Conservation (phyloP, 2,113 vertebrate species). For the Labeo catla region DNA sequence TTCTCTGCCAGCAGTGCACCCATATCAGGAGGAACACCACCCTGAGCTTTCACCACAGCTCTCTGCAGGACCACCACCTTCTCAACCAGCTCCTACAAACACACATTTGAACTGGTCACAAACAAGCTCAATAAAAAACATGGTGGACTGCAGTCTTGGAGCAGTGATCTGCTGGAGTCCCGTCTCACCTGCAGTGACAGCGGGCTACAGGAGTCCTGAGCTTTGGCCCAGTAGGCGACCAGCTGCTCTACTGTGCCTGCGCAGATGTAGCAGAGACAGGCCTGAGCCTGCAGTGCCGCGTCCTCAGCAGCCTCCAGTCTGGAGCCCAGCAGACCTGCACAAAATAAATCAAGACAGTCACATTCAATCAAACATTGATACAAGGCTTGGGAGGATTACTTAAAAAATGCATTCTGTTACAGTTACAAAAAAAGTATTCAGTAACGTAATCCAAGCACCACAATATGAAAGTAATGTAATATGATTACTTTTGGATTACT, state of each 20-base stretch:
- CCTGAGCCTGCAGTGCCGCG: slow-evolving; percentile 81
- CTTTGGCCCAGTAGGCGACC: slow-evolving; percentile 89
- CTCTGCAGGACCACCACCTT: slow-evolving; percentile 91
- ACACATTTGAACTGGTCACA: not conserved
- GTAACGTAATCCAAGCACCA: not conserved
- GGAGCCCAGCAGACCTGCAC: slow-evolving; percentile 86
- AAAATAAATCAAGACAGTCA: not conserved
- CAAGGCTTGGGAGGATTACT: not conserved
- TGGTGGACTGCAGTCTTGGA: not conserved
- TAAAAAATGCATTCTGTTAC: not conserved
- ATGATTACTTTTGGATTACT: not conserved
- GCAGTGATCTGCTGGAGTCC: not conserved
- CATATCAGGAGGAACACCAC: slow-evolving; percentile 72
- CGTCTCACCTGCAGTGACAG: slow-evolving; percentile 88
- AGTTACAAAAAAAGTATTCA: too few relatives aligned
- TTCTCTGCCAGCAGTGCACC: slow-evolving; percentile 86
- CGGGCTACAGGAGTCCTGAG: slow-evolving; percentile 81
- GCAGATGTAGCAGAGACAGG: slow-evolving; percentile 95
- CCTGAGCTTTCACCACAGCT: slow-evolving; percentile 84
- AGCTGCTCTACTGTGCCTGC: slow-evolving; percentile 94
- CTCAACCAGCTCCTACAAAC: slow-evolving; percentile 88
- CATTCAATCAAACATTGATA: not conserved
- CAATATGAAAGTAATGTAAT: not conserved
- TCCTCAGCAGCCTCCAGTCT: slow-evolving; percentile 87
- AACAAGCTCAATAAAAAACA: not conserved